Evolutionary conservation across 1,140 invertebrate species (phyloP).

Genomic region (Musca domestica): DNA sequence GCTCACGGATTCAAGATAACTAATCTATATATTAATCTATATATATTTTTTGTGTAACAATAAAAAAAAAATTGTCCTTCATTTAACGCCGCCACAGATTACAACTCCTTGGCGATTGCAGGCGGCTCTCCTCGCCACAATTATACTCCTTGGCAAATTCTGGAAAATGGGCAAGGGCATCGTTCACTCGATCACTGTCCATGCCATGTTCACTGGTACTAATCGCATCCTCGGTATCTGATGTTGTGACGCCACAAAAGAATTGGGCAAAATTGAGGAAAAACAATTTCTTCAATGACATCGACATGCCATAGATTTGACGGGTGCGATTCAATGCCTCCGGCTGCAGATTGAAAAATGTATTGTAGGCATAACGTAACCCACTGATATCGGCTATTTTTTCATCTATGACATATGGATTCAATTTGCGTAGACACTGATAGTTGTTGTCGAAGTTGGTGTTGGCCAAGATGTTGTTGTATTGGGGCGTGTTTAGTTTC

Average conservation of each 20-base stretch:
- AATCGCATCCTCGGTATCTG: background rate
- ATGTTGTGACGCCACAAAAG: slow-evolving; percentile 33
- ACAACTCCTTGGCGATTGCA: too few species aligned
- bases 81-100: too few species aligned
- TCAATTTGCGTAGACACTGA: slow-evolving; percentile 30
- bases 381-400: slow-evolving; percentile 39
- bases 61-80: too few species aligned
- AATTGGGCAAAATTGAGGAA: slow-evolving; percentile 45
- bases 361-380: slow-evolving; percentile 35
- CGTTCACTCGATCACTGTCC: slow-evolving; percentile 34
- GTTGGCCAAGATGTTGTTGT: background rate
- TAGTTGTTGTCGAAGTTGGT: slow-evolving; percentile 2
- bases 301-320: slow-evolving; percentile 2
- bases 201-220: slow-evolving; percentile 35
- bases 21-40: too few species aligned
- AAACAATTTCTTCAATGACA: slow-evolving; percentile 33
- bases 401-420: slow-evolving; percentile 35
- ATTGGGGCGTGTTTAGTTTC: slow-evolving; percentile 21
- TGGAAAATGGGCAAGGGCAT: slow-evolving; percentile 33
- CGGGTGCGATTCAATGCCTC: background rate
- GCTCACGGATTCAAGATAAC: too few species aligned
- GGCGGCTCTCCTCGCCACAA: slow-evolving; percentile 13
- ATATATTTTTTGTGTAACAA: too few species aligned
- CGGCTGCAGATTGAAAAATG: slow-evolving; percentile 26
- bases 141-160: slow-evolving; percentile 31